Evolutionary conservation across 2,888 invertebrate species (phyloP).

Genomic region (Vanessa cardui): DNA sequence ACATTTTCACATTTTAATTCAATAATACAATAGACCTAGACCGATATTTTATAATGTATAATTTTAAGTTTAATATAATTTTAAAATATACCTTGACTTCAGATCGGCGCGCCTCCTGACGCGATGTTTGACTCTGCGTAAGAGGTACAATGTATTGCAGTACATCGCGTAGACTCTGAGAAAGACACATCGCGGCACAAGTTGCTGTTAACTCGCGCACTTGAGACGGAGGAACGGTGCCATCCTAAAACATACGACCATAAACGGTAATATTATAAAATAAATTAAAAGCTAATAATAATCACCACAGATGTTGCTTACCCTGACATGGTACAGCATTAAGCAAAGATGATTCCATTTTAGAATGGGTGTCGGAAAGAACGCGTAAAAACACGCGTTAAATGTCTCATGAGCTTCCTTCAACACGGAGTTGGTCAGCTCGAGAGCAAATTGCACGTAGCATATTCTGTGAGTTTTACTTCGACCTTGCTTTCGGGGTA

Average conservation of each 20-base stretch:
- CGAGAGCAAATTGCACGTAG: conserved; percentile 77
- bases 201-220: conserved; percentile 84
- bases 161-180: conserved; percentile 68
- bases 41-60: too few relatives aligned
- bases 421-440: conserved; percentile 88
- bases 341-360: conserved; percentile 97
- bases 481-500: conserved; percentile 66
- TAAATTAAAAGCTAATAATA: background rate
- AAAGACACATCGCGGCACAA: conserved; percentile 91
- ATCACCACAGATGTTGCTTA: conserved; percentile 52
- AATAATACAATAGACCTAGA: too few relatives aligned
- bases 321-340: conserved; percentile 87
- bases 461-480: conserved; percentile 68
- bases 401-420: conserved; percentile 96
- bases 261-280: too few relatives aligned
- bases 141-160: conserved; percentile 71
- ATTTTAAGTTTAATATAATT: too few relatives aligned
- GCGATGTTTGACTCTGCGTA: conserved; percentile 52
- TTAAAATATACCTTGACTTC: conserved; percentile 57
- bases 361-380: conserved; percentile 95
- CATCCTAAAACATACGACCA: conserved; percentile 52
- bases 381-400: conserved; percentile 96
- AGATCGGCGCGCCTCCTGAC: conserved; percentile 52
- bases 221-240: conserved; percentile 57
- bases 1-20: too few relatives aligned